Conservation (phyloP, 2,113 vertebrate species). For the Sminthopsis crassicaudata region DNA sequence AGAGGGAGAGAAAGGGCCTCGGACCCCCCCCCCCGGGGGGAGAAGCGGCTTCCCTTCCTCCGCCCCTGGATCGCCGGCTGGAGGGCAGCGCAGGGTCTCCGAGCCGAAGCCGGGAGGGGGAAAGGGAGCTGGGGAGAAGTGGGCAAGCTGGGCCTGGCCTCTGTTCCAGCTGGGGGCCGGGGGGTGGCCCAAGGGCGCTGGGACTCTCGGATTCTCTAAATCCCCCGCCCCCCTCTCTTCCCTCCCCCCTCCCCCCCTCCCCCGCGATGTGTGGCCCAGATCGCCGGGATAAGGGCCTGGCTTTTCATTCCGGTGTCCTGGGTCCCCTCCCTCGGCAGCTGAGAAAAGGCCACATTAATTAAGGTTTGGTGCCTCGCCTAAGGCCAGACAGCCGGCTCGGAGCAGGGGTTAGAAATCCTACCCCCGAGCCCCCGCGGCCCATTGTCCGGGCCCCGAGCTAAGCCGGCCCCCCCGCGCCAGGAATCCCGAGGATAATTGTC, state of each 20-base stretch:
- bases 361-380: not conserved
- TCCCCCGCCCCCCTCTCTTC: too few species aligned
- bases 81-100: too few species aligned
- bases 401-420: not conserved
- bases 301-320: not conserved
- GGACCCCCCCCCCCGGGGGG: not conserved
- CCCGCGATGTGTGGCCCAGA: not conserved
- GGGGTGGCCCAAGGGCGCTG: not conserved
- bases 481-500: not conserved
- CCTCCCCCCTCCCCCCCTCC: too few species aligned
- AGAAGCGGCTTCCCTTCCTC: not conserved
- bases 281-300: not conserved
- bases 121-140: not conserved
- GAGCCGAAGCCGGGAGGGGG: not conserved
- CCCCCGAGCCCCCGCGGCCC: not conserved
- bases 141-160: not conserved
- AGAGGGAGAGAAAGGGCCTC: not conserved
- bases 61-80: too few species aligned
- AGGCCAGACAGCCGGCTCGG: not conserved
- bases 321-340: not conserved
- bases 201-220: not conserved
- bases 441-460: not conserved
- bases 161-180: too few species aligned
- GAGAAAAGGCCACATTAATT: conserved; percentile 15
- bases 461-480: not conserved